Evolutionary conservation across 2,888 invertebrate species (phyloP), one percentile per base, ranked within the genome.

Genomic region (Hyppa rectilinea): DNA sequence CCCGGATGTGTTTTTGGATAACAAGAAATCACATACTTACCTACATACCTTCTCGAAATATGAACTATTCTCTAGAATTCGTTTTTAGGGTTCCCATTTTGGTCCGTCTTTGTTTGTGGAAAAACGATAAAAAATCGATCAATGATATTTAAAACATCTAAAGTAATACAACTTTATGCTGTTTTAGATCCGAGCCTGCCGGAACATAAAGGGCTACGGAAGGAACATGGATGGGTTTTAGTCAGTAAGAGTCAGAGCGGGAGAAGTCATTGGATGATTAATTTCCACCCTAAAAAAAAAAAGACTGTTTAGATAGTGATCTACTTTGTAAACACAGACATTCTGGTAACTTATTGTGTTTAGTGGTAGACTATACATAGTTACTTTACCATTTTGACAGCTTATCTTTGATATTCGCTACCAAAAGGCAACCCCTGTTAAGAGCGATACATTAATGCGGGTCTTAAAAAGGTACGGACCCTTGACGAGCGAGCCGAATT

Each of bases 1-100:
- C 34, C 23, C 52, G 61, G 52, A 67, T 62, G 23, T 75, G n/a
- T 47, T 38, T 17, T 45, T 9, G 55, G 45, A 71, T 65, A 71
- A 56, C 60, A 29, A 50, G 38, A 49, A 50, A 58, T 63, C 43
- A 60, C 38, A 66, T 20, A 58, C 20, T 17, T 58, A 58, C 26
- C 4, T 40, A 29, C 2, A n/a, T 50, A 49, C 40, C 53, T 55
- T 59, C 4, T 23, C 20, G 12, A 55, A 60, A 59, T 58, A n/a
- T 56, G 9, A 52, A n/a, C 1, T 23, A 34, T 61, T 58, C 29
- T 56, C 45, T 61, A 69, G 38, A 75, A 47, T 17, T n/a, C 0
- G 9, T 61, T 34, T 50, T 45, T 43, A 29, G 40, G n/a, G 26
- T 55, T 47, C 23, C 6, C 1, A 3, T 10, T 26, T 45, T 45